Evolutionary conservation across 2,113 vertebrate genomes (phyloP).

Genomic region (Melanocharis versteri): DNA sequence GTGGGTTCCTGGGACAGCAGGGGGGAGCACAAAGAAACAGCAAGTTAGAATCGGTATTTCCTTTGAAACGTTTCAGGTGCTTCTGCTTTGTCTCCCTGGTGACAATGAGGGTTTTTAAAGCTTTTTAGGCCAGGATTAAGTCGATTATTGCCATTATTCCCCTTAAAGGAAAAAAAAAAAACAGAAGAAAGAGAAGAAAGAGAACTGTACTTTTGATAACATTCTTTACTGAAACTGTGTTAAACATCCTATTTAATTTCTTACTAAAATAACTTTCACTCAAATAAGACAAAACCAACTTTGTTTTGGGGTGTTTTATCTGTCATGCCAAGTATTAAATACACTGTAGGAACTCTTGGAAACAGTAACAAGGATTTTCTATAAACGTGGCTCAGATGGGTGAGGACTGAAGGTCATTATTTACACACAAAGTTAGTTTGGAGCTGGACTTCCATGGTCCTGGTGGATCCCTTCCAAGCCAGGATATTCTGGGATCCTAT

Average conservation of each 20-base stretch:
- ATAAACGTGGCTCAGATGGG: not conserved
- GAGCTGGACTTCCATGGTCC: not conserved
- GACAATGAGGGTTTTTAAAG: not conserved
- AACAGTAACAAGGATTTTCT: not conserved
- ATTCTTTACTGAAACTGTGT: not conserved
- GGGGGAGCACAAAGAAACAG: not conserved
- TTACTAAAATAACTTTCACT: not conserved
- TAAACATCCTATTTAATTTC: not conserved
- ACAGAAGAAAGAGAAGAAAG: not conserved
- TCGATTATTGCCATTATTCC: not conserved
- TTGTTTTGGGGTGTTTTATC: not conserved
- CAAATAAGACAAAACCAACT: not conserved
- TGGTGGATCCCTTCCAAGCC: not conserved
- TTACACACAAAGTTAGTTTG: not conserved
- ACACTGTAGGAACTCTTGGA: not conserved
- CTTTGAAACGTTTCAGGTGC: not conserved
- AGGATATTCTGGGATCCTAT: not conserved
- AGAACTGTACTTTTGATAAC: rapidly evolving
- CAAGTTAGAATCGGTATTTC: not conserved
- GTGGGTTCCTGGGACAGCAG: conserved; percentile 52
- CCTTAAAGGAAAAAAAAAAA: not conserved
- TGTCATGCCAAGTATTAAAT: not conserved
- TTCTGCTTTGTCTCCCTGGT: not conserved
- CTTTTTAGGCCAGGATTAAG: not conserved
- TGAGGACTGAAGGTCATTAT: not conserved